Percentiles rank a stretch among this genome's conserved stretches.
These are phyloP conservation scores for Drosophila niveifrons DNA, from an alignment of 2,888 invertebrate species.

Conservation along the genomic window DNA sequence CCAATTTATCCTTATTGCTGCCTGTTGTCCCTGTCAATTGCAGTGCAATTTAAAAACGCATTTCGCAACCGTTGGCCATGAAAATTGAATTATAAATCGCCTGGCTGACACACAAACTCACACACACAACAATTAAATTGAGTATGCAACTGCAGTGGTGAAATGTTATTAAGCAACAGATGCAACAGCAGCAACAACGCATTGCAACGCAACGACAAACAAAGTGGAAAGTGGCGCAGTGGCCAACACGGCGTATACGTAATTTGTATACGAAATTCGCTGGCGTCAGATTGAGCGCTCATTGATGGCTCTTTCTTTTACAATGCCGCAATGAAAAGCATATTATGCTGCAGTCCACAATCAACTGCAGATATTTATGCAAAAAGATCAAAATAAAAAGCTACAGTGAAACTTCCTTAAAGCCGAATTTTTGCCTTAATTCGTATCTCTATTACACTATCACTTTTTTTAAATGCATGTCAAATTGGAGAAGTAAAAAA, in stretches of 20 bases:
- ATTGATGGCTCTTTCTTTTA: background rate
- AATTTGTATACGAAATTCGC: slow-evolving; percentile 5
- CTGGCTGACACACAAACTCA: slow-evolving; percentile 5
- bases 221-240: slow-evolving; percentile 6
- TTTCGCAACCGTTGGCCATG: slow-evolving; percentile 43
- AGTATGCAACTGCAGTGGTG: slow-evolving; percentile 11
- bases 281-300: background rate
- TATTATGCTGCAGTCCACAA: background rate
- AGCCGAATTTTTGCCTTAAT: background rate
- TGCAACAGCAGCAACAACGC: slow-evolving; percentile 11
- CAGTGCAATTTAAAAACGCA: slow-evolving; percentile 57
- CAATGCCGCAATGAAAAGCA: background rate
- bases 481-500: no score
- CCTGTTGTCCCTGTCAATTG: slow-evolving; percentile 50
- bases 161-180: slow-evolving; percentile 36
- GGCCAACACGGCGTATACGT: slow-evolving; percentile 30
- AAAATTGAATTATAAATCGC: slow-evolving; percentile 52
- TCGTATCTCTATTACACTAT: background rate
- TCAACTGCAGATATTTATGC: background rate
- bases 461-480: no score
- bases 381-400: background rate
- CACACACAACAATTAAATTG: background rate
- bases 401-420: background rate
- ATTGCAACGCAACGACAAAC: slow-evolving; percentile 9
- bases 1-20: slow-evolving; percentile 26